Conservation (phyloP, 2,113 vertebrate species). For the Martes martes region DNA sequence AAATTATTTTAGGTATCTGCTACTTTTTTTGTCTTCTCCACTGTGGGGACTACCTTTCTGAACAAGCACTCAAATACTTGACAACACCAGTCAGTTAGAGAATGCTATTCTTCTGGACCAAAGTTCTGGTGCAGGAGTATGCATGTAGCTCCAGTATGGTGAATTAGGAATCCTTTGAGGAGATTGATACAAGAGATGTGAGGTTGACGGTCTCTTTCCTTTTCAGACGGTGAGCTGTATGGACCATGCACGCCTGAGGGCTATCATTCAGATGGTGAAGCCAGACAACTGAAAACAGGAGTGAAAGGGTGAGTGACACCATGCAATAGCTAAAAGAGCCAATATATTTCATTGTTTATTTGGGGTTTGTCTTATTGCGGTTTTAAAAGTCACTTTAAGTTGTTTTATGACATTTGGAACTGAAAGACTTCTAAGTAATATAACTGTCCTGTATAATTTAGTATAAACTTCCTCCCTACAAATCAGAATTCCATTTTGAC, state of each 20-base stretch:
- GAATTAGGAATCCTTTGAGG: neutral
- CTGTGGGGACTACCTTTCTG: neutral
- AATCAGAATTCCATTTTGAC: neutral
- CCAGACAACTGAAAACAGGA: neutral
- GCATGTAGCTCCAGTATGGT: neutral
- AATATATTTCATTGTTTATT: neutral
- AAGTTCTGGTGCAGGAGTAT: neutral
- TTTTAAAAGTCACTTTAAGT: neutral
- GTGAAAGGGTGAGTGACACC: neutral
- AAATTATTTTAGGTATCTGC: neutral
- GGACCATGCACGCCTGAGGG: neutral
- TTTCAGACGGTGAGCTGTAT: neutral
- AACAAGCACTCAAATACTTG: neutral
- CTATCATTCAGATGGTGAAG: neutral
- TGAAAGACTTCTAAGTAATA: neutral
- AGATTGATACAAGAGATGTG: neutral
- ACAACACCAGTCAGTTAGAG: neutral
- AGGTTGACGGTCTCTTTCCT: neutral
- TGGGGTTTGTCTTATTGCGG: neutral
- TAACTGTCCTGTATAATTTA: neutral
- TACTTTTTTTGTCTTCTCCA: neutral
- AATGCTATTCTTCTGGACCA: neutral
- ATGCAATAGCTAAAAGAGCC: neutral
- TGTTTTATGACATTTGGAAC: neutral
- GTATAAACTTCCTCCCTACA: neutral